Conservation (phyloP, 23 tunicate genomes). For the Ciona savignyi region DNA sequence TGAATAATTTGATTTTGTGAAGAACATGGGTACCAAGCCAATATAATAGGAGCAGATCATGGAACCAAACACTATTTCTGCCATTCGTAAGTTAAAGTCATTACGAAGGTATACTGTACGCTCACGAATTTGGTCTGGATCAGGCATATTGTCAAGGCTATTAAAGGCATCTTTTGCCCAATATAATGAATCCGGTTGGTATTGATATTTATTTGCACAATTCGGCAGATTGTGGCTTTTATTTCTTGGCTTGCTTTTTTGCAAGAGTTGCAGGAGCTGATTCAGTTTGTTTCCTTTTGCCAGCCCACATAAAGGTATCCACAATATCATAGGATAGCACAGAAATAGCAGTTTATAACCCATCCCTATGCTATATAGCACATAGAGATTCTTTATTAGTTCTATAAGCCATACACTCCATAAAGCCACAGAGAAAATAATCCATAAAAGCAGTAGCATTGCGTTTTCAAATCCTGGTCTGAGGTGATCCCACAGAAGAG, state of each 20-base stretch:
- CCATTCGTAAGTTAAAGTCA: conserved; percentile 52
- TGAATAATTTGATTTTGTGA: conserved; percentile 41
- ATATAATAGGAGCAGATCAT: conserved; percentile 61
- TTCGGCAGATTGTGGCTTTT: no score
- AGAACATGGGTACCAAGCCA: conserved; percentile 77
- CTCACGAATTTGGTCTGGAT: conserved; percentile 45
- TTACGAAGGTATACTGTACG: conserved; percentile 27
- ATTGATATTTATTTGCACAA: no score
- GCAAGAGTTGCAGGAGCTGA: no score
- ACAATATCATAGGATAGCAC: conserved; percentile 43
- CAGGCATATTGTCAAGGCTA: no score
- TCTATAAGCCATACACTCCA: conserved; percentile 26
- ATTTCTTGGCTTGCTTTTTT: no score
- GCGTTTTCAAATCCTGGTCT: no score
- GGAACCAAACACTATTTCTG: conserved; percentile 65
- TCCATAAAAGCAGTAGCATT: no score
- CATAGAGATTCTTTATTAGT: neutral
- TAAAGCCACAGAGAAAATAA: conserved; percentile 10
- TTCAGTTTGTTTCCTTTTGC: no score
- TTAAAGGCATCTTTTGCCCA: no score
- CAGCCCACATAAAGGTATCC: conserved; percentile 26
- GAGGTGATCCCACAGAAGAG: conserved; percentile 66
- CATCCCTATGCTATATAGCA: conserved; percentile 11
- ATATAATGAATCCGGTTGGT: no score
- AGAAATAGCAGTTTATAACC: conserved; percentile 33